phyloP scores from a whole-genome alignment of 2,888 invertebrate species.

The Ectropis crepuscularia region DNA sequence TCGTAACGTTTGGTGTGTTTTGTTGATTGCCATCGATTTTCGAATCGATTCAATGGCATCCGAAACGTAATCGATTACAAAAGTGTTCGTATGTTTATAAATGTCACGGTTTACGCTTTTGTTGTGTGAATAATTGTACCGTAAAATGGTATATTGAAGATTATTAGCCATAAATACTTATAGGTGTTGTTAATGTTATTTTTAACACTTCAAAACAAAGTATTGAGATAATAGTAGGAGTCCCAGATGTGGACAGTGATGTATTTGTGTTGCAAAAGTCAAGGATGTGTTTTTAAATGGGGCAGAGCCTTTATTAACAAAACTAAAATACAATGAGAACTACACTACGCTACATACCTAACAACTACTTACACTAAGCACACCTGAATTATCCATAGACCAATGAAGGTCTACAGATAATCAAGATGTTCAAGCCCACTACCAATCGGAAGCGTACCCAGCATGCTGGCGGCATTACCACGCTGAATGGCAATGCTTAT shows the following conservation, averaged over 20 bases:
- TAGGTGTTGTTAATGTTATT: slow-evolving; percentile 19
- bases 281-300: too few species aligned
- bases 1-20: slow-evolving; percentile 57
- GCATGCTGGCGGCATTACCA: too few species aligned
- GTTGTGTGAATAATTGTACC: slow-evolving; percentile 57
- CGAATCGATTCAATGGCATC: slow-evolving; percentile 56
- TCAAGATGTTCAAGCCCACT: too few species aligned
- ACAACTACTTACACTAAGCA: too few species aligned
- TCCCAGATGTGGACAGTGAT: slow-evolving; percentile 10
- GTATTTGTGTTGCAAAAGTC: slow-evolving; percentile 23
- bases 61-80: slow-evolving; percentile 60
- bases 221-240: slow-evolving; percentile 8
- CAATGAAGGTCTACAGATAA: too few species aligned
- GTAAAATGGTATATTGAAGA: slow-evolving; percentile 33
- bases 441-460: too few species aligned
- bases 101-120: slow-evolving; percentile 67
- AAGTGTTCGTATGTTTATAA: slow-evolving; percentile 66
- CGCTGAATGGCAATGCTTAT: too few species aligned
- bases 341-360: too few species aligned
- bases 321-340: too few species aligned
- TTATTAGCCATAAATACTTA: slow-evolving; percentile 25
- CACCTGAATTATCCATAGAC: too few species aligned
- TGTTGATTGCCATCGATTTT: slow-evolving; percentile 56
- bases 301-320: too few species aligned
- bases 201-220: slow-evolving; percentile 18